A percentile compares a stretch with the other conserved stretches of the same genome.
Evolutionary conservation across 2,888 invertebrate genomes (phyloP).

Genomic region (Drosophila cognata): DNA sequence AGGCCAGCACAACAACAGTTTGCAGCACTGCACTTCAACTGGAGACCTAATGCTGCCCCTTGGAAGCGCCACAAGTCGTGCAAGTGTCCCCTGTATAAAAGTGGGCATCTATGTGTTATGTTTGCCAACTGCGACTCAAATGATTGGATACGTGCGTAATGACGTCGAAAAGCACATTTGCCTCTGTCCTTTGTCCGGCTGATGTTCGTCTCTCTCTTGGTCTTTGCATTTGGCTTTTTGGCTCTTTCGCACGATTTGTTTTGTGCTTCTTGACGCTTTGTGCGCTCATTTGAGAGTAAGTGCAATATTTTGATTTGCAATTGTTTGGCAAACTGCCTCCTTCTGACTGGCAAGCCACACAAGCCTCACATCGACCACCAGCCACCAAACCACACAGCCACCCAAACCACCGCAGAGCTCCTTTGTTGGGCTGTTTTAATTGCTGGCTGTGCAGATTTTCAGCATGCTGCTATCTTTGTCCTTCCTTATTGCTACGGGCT

Average conservation of each 20-base stretch:
- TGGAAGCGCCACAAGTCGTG: constrained; percentile 20
- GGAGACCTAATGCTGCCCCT: constrained; percentile 19
- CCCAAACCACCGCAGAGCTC: constrained; percentile 6
- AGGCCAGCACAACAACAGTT: constrained; percentile 34
- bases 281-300: constrained; percentile 71
- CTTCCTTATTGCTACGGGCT: constrained; percentile 32
- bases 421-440: constrained; percentile 50
- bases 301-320: constrained; percentile 76
- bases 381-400: neutral
- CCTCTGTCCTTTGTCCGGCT: constrained; percentile 13
- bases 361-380: neutral
- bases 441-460: constrained; percentile 41
- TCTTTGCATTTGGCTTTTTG: constrained; percentile 26
- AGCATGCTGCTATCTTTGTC: constrained; percentile 23
- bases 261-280: constrained; percentile 51
- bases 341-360: constrained; percentile 16
- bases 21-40: constrained; percentile 8
- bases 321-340: constrained; percentile 60
- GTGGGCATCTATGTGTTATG: constrained; percentile 22
- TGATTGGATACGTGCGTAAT: constrained; percentile 45
- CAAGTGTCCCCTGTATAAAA: constrained; percentile 23
- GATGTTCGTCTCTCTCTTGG: neutral
- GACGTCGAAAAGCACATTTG: constrained; percentile 54
- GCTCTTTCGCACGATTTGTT: constrained; percentile 68
- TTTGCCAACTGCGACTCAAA: constrained; percentile 31